Conservation (phyloP, 2,113 vertebrate species). For the rabbit (Oryctolagus cuniculus) region mOryCun1.1 NC_091432.1:192326001-192326500, state of each 20-base stretch:
- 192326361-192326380: neutral
- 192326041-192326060: too few relatives aligned
- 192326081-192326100: neutral
- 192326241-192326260: neutral
- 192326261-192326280: neutral
- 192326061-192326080: neutral
- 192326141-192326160: neutral
- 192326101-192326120: neutral
- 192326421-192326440: neutral
- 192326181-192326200: neutral
- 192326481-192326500: neutral
- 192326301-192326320: neutral
- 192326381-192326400: neutral
- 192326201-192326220: neutral
- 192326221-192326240: constrained; percentile 29
- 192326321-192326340: neutral
- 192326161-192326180: neutral
- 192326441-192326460: neutral
- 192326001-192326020: neutral
- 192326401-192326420: neutral
- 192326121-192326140: neutral
- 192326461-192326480: neutral
- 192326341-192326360: constrained; percentile 11
- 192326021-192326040: neutral
- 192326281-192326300: neutral